Evolutionary conservation across 2,888 invertebrate species (phyloP).

Genomic region (Parnassius smintheus): DNA sequence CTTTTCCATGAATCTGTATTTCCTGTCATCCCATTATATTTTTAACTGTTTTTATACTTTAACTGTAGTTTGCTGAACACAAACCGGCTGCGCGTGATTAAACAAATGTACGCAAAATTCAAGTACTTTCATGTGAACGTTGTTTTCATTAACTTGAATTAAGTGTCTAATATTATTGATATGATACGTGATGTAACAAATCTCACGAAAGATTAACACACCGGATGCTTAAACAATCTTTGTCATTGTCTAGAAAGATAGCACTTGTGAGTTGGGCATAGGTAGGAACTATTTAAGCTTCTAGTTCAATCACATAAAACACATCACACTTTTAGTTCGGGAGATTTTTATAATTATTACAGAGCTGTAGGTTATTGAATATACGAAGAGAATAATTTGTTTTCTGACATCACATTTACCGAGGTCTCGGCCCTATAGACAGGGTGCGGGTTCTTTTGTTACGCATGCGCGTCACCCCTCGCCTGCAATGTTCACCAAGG

Average conservation of each 20-base stretch:
- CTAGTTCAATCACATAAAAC: too few species aligned
- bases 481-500: slow-evolving; percentile 54
- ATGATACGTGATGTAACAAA: slow-evolving; percentile 30
- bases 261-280: slow-evolving; percentile 24
- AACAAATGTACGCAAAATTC: not conserved
- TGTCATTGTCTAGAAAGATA: slow-evolving; percentile 58
- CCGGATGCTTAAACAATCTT: slow-evolving; percentile 58
- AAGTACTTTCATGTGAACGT: slow-evolving; percentile 1
- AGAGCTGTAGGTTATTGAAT: slow-evolving; percentile 51
- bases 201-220: slow-evolving; percentile 40
- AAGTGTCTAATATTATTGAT: not conserved
- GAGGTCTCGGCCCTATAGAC: slow-evolving; percentile 68
- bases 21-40: slow-evolving; percentile 77
- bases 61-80: slow-evolving; percentile 30
- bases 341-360: not conserved
- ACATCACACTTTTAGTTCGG: too few species aligned
- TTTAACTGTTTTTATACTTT: slow-evolving; percentile 24
- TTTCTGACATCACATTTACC: slow-evolving; percentile 75
- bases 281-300: too few species aligned
- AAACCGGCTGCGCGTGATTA: slow-evolving; percentile 24
- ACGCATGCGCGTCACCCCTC: slow-evolving; percentile 76
- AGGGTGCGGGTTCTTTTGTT: slow-evolving; percentile 67
- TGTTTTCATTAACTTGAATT: not conserved
- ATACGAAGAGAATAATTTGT: slow-evolving; percentile 77
- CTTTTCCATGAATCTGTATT: slow-evolving; percentile 79